Evolutionary conservation across 2,797 vertebrate species (phyloP), one percentile per base, ranked within the genome.

Genomic region (Vultur gryphus): DNA sequence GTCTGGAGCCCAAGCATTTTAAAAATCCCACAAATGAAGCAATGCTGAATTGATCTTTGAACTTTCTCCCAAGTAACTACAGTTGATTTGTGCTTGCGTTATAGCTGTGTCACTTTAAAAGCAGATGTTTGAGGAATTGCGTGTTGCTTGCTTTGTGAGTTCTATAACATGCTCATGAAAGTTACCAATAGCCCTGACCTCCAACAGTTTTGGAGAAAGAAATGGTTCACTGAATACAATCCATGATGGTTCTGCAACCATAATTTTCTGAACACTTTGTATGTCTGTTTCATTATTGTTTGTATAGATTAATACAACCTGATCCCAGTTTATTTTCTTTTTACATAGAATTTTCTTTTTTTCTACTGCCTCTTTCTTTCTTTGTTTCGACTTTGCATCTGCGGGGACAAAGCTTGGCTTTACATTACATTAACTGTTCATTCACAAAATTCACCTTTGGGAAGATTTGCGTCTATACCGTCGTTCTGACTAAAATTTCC

Each of bases 401-500:
- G 17, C 1, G 3, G 37, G 35, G 6, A 6, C 17, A 64, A 88
- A 64, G n/a, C 24, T 82, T 2, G 4, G 10, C 28, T 73, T 58
- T 54, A 37, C 23, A 5, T 76, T 65, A 39, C 1, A 0, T 39
- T 62, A 75, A 54, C 24, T 75, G 16, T 58, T 94, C 76, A 83
- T 92, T 92, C 76, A 87, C 65, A 86, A 77, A 89, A 75, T 48
- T 81, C 51, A 88, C 79, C 41, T 93, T 81, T 88, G 72, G 59
- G 69, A 86, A 90, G 72, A 67, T 44, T 52, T 66, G 24, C 0
- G 0, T 83, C 72, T 84, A 1, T 41, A 54, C 51, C 87, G 19
- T 86, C 4, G 3, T 90, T 93, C 52, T 95, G 65, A 92, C 71
- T 89, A 72, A 85, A 92, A 65, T 84, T 89, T 95, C 84, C 82